Percentiles rank a stretch among this genome's conserved stretches.
Evolutionary conservation across 1,140 invertebrate species (phyloP).

Genomic region (Drosophila teissieri): DNA sequence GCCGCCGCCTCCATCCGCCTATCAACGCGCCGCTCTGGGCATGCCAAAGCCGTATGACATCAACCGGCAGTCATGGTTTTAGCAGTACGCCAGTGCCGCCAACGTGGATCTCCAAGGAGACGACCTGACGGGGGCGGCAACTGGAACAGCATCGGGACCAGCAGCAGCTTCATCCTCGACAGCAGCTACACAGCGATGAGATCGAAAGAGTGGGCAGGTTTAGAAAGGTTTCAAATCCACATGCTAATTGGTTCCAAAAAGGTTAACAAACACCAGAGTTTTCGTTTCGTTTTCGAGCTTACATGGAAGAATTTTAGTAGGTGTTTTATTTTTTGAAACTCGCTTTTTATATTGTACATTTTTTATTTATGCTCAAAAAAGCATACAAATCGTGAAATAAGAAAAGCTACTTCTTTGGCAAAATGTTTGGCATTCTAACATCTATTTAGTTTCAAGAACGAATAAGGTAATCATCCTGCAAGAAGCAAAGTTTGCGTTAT

Average conservation of each 20-base stretch:
- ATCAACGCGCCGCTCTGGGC: constrained; percentile 86
- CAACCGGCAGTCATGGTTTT: constrained; percentile 82
- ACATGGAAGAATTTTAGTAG: background rate
- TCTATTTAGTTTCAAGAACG: background rate
- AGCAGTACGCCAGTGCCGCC: constrained; percentile 84
- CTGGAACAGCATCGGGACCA: constrained; percentile 30
- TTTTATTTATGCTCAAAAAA: background rate
- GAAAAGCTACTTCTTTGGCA: no score
- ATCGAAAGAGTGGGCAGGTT: background rate
- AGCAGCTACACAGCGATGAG: constrained; percentile 39
- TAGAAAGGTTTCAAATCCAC: constrained; percentile 39
- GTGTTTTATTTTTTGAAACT: background rate
- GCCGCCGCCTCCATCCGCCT: constrained; percentile 86
- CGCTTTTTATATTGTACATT: background rate
- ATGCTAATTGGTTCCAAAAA: background rate
- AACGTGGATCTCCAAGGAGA: constrained; percentile 77
- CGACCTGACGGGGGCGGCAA: constrained; percentile 65
- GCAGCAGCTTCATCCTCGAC: constrained; percentile 14
- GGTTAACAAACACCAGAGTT: constrained; percentile 2
- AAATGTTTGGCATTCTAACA: background rate
- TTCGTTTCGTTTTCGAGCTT: constrained; percentile 1
- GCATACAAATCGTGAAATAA: background rate
- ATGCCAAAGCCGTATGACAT: constrained; percentile 89
- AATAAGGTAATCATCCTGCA: background rate
- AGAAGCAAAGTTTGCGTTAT: background rate